phyloP scores from a whole-genome alignment of 2,113 vertebrate species.

The Tetrax tetrax region DNA sequence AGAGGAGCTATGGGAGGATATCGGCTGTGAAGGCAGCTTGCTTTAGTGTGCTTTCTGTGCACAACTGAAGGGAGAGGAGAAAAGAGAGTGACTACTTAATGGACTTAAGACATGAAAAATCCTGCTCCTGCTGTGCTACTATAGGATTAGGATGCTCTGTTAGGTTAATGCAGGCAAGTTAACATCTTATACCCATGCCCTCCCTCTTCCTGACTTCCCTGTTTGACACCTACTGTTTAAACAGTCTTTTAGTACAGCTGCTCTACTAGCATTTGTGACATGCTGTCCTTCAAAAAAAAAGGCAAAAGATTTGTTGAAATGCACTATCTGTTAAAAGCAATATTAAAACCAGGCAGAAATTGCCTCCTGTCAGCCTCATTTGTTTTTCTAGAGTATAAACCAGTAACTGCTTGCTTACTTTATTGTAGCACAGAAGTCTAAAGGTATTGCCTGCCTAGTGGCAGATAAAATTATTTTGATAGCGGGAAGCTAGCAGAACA shows the following conservation, averaged over 20 bases:
- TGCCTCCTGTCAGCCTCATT: background rate
- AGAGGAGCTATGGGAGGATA: background rate
- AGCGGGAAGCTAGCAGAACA: background rate
- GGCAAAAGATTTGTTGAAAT: background rate
- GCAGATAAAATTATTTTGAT: background rate
- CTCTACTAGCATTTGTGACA: background rate
- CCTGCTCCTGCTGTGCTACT: background rate
- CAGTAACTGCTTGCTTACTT: background rate
- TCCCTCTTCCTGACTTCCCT: background rate
- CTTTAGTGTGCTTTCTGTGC: background rate
- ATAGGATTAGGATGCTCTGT: background rate
- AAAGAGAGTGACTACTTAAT: background rate
- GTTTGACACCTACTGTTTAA: background rate
- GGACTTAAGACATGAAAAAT: background rate
- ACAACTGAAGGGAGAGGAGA: background rate
- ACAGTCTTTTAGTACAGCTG: background rate
- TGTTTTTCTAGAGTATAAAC: background rate
- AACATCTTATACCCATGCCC: background rate
- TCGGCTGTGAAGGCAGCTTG: background rate
- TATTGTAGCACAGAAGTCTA: background rate
- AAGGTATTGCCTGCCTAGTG: background rate
- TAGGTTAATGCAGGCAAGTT: background rate
- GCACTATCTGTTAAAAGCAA: background rate
- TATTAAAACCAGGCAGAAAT: background rate
- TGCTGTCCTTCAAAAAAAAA: background rate